Evolutionary conservation across 2,888 invertebrate genomes (phyloP).

Genomic region (Nezara viridula): DNA sequence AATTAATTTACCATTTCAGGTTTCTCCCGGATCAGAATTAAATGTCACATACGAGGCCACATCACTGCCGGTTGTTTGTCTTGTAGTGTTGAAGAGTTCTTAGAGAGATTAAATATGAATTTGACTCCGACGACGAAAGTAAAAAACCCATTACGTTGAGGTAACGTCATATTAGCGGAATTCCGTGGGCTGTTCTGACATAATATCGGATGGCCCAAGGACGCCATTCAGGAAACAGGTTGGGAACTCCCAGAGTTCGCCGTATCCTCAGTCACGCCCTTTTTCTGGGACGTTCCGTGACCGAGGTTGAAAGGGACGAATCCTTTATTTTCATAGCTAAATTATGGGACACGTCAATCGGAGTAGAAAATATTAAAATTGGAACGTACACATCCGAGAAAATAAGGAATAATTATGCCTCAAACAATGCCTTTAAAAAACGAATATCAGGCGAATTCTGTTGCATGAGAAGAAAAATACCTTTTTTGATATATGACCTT

Average conservation of each 20-base stretch:
- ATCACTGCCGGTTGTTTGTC: neutral
- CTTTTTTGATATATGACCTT: neutral
- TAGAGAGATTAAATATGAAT: neutral
- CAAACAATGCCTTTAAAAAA: neutral
- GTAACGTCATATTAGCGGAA: slow-evolving; percentile 28
- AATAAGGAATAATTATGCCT: neutral
- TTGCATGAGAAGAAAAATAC: neutral
- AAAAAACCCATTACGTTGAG: slow-evolving; percentile 29
- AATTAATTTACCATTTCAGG: neutral
- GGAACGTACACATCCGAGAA: neutral
- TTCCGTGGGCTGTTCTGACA: slow-evolving; percentile 13
- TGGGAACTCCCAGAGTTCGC: slow-evolving; percentile 41
- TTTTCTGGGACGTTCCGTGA: neutral
- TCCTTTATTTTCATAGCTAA: neutral
- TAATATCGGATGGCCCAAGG: slow-evolving; percentile 23
- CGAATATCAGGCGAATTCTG: neutral
- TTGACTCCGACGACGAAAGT: neutral
- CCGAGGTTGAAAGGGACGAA: neutral
- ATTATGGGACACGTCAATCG: neutral
- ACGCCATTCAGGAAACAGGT: neutral
- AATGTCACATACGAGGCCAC: neutral
- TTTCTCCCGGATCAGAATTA: neutral
- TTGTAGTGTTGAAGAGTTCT: neutral
- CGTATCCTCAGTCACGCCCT: neutral
- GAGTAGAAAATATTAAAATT: neutral